Evolutionary conservation across 1,140 invertebrate genomes (phyloP), one percentile per base, ranked within the genome.

Genomic region (Drosophila repletoides): DNA sequence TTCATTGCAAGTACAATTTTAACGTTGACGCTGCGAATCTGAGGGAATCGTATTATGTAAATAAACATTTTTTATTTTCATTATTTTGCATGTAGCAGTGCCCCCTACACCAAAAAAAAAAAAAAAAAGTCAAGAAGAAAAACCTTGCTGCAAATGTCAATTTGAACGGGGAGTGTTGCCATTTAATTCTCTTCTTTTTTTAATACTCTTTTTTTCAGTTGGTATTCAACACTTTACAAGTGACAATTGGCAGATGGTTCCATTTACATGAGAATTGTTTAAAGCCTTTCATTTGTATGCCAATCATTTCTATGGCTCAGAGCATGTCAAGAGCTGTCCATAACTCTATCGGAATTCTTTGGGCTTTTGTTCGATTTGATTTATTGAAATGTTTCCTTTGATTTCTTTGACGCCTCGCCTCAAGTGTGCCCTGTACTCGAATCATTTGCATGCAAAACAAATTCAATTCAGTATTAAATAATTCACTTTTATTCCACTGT

Each of bases 311-410:
- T 21, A 31, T 71, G 14, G 61, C 26, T 33, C 45, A 49, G 52
- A 64, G 17, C 52, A 38, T 61, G 51, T 61, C 63, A 40, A 52
- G 43, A 61, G 49, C 59, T 81, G 76, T 74, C 76, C 31, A 61
- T 55, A 72, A 59, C 36, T 63, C 58, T 56, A 67, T 43, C 34
- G 12, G 52, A 41, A 65, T 34, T 59, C 43, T n/a, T n/a, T 38
- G 22, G 24, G 22, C 46, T 29, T 71, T 79, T 80, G 71, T 67
- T 41, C 36, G 14, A 22, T 55, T 53, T 73, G 77, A 73, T 70
- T 83, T 83, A 81, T 84, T 77, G 53, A 81, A 73, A 77, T 77
- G 64, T 73, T 74, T 72, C 67, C 74, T 45, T 71, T 71, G 64
- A 46, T 60, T 74, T 79, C 38, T 19, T 26, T 72, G 66, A 77